phyloP scores from a whole-genome alignment of 2,888 invertebrate genomes.

The Pseudococcus viburni region DNA sequence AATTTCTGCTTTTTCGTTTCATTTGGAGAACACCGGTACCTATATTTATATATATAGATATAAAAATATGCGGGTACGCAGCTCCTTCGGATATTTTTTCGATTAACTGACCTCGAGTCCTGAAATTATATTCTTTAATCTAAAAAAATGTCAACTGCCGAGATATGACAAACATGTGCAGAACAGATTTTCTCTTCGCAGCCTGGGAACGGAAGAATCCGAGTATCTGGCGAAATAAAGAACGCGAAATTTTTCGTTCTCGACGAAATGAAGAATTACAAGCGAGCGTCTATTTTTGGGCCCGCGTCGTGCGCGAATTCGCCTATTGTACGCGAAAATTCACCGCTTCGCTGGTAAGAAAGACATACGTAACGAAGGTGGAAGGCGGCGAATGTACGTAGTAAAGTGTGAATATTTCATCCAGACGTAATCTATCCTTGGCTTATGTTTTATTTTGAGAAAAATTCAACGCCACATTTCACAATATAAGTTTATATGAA shows the following conservation, averaged over 20 bases:
- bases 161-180: neutral
- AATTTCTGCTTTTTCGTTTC: neutral
- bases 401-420: neutral
- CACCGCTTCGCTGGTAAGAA: neutral
- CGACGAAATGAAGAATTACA: neutral
- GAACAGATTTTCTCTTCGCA: neutral
- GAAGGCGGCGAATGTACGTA: neutral
- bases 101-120: neutral
- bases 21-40: neutral
- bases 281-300: neutral
- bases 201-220: too few species aligned
- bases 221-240: neutral
- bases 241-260: neutral
- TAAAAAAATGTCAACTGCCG: neutral
- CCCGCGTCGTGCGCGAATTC: neutral
- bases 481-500: slow-evolving; percentile 1
- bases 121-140: neutral
- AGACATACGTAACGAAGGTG: neutral
- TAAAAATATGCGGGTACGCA: too few species aligned
- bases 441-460: neutral
- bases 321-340: neutral
- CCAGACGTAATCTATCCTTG: neutral
- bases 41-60: too few species aligned
- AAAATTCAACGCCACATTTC: neutral
- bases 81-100: neutral